Conservation (phyloP, 2,797 vertebrate genomes). For the Eutrigla gurnardus region DNA sequence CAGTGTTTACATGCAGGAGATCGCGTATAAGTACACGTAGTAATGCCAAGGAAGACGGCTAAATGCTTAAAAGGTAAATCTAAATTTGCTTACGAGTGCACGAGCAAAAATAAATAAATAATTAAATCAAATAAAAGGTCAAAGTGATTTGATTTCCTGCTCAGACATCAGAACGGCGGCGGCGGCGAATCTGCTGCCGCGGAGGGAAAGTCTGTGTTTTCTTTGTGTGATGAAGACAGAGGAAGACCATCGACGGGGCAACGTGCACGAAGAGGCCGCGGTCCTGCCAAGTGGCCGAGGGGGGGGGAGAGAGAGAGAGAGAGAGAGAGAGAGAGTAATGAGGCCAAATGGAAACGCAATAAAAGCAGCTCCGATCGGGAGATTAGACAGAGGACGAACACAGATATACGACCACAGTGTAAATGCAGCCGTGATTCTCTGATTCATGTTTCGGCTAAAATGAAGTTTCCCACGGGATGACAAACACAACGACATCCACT, state of each 20-base stretch:
- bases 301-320: slow-evolving; percentile 49
- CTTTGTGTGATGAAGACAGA: slow-evolving; percentile 13
- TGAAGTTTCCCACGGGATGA: no score
- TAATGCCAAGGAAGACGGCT: not conserved
- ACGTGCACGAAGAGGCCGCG: slow-evolving; percentile 23
- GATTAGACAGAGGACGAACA: slow-evolving; percentile 58
- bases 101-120: not conserved
- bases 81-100: slow-evolving; percentile 8
- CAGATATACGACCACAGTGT: no score
- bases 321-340: slow-evolving; percentile 62
- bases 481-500: no score
- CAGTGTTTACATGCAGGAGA: no score
- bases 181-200: not conserved
- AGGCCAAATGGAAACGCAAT: slow-evolving; percentile 75
- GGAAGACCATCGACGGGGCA: not conserved
- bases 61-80: slow-evolving; percentile 10
- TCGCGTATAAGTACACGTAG: no score
- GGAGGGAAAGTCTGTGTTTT: not conserved
- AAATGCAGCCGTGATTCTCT: no score
- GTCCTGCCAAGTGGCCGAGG: slow-evolving; percentile 57
- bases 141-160: slow-evolving; percentile 25
- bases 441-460: not conserved
- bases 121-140: slow-evolving; percentile 19
- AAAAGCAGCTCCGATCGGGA: slow-evolving; percentile 67
- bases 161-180: slow-evolving; percentile 17